These are phyloP conservation scores for Halotydeus destructor DNA, from an alignment of 1,140 invertebrate species.

Conservation along the genomic window DNA sequence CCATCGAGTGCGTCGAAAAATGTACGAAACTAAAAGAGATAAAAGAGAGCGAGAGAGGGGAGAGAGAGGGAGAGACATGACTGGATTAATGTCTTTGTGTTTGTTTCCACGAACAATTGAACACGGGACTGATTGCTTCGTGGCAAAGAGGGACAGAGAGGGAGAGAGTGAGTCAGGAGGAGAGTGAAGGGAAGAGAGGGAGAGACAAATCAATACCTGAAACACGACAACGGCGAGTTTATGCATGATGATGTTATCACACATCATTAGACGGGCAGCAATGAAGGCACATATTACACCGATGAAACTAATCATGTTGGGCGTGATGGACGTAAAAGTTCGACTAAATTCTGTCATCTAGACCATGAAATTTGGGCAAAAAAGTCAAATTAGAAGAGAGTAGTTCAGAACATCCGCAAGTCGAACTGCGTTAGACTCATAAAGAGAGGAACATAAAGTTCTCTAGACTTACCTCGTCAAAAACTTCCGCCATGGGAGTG, in stretches of 20 bases:
- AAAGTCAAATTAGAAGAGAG: constrained; percentile 6
- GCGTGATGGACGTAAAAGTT: constrained; percentile 42
- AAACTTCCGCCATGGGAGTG: constrained; percentile 16
- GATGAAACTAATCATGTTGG: constrained; percentile 49
- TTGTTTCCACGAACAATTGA: too few species aligned
- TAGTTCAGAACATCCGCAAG: too few species aligned
- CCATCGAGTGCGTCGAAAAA: constrained; percentile 58
- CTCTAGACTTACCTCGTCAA: constrained; percentile 11
- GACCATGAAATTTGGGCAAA: not conserved
- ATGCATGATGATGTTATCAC: constrained; percentile 32
- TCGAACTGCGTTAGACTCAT: too few species aligned
- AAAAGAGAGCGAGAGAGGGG: too few species aligned
- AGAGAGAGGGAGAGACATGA: too few species aligned
- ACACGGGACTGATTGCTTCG: too few species aligned
- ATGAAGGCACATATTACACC: constrained; percentile 46
- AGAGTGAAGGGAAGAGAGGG: too few species aligned
- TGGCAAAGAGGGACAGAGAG: too few species aligned
- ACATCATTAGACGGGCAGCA: constrained; percentile 42
- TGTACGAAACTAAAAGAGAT: constrained; percentile 28
- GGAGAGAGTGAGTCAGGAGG: too few species aligned
- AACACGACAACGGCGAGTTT: constrained; percentile 46
- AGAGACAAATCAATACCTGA: constrained; percentile 28
- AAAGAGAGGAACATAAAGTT: not conserved
- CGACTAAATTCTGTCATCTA: constrained; percentile 30
- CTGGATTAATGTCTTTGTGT: too few species aligned